A percentile compares a stretch with the other conserved stretches of the same genome.
Evolutionary conservation across 2,113 vertebrate species (phyloP).

Genomic region (Etheostoma cragini): DNA sequence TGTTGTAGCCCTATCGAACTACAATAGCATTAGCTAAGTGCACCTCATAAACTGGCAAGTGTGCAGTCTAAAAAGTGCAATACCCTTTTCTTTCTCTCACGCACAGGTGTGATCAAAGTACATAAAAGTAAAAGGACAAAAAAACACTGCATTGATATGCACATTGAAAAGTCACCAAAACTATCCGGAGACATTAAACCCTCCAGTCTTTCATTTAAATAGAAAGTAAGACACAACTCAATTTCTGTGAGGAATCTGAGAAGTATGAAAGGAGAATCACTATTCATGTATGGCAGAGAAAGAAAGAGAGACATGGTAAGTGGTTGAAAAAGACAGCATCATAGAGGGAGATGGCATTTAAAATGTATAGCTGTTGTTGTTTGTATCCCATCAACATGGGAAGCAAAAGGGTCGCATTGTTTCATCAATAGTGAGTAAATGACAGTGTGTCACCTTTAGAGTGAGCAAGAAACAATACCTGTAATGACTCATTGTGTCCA

Average conservation of each 20-base stretch:
- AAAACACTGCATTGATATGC: neutral
- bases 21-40: neutral
- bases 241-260: neutral
- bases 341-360: conserved; percentile 65
- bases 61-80: neutral
- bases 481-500: conserved; percentile 65
- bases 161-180: neutral
- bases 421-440: conserved; percentile 65
- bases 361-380: conserved; percentile 59
- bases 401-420: conserved; percentile 59
- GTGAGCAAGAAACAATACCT: conserved; percentile 68
- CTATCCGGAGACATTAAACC: neutral
- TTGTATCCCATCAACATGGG: conserved; percentile 47
- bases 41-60: neutral
- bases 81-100: neutral
- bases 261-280: neutral
- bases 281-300: conserved; percentile 5
- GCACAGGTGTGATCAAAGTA: neutral
- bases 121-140: too few species aligned
- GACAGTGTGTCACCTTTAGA: conserved; percentile 71
- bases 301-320: conserved; percentile 8
- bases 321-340: conserved; percentile 14
- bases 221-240: neutral
- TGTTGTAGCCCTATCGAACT: conserved; percentile 1
- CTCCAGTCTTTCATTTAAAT: neutral